Percentiles rank a stretch among this genome's conserved stretches.
Conservation (phyloP, 2,888 invertebrate genomes). For the Crossocerus cetratus region DNA sequence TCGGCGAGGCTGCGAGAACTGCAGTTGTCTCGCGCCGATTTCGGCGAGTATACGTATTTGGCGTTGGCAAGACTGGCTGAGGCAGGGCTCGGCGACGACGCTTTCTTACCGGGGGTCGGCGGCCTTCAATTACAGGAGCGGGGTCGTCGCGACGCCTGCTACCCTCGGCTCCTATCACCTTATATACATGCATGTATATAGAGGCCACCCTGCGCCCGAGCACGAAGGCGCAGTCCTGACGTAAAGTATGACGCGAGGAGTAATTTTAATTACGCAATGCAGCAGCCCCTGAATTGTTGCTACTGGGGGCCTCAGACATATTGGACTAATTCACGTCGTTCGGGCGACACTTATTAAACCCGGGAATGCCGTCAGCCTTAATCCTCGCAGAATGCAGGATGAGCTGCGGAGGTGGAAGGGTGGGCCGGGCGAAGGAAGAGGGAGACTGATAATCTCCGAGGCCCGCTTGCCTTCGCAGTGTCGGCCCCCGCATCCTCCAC, state of each 20-base stretch:
- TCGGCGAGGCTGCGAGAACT: neutral
- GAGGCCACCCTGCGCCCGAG: constrained; percentile 9
- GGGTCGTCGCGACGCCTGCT: constrained; percentile 26
- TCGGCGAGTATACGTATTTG: constrained; percentile 5
- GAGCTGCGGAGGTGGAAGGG: constrained; percentile 28
- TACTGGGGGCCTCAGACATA: constrained; percentile 66
- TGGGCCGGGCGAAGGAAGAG: constrained; percentile 13
- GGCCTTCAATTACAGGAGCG: constrained; percentile 48
- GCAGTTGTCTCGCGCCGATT: constrained; percentile 24
- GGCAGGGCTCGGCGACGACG: neutral
- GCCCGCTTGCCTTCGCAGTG: constrained; percentile 31
- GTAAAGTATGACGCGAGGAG: constrained; percentile 70
- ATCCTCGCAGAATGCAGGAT: constrained; percentile 62
- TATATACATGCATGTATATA: too few relatives aligned
- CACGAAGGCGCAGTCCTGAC: constrained; percentile 39
- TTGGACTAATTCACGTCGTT: constrained; percentile 74
- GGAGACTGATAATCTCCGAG: constrained; percentile 38
- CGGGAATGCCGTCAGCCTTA: constrained; percentile 69
- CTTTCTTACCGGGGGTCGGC: constrained; percentile 16
- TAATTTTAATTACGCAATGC: constrained; percentile 73
- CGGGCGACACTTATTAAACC: constrained; percentile 73
- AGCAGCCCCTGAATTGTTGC: constrained; percentile 68
- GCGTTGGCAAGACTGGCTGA: neutral
- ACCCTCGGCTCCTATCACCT: constrained; percentile 1
- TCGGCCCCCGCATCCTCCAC: neutral